phyloP scores from a whole-genome alignment of 1,140 invertebrate species.

The Holcopasites calliopsidis region DNA sequence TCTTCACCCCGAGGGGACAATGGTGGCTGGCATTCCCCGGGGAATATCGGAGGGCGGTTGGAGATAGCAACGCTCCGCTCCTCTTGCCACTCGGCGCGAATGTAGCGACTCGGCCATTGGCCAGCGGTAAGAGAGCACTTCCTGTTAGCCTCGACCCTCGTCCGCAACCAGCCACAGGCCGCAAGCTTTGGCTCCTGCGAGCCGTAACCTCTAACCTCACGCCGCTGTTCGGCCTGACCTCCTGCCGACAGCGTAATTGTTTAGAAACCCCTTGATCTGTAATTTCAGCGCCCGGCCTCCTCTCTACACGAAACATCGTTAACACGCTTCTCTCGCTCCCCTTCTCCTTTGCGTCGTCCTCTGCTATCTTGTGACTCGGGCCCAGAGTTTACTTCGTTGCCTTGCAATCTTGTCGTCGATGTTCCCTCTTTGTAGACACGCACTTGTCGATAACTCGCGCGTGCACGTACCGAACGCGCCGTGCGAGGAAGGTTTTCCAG shows the following conservation, averaged over 20 bases:
- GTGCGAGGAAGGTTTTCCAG: too few relatives aligned
- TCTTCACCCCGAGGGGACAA: constrained; percentile 51
- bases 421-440: background rate
- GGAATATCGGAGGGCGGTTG: constrained; percentile 60
- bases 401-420: background rate
- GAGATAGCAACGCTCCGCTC: constrained; percentile 17
- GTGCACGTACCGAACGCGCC: too few relatives aligned
- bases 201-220: constrained; percentile 62
- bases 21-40: constrained; percentile 39
- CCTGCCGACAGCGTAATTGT: constrained; percentile 67
- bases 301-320: constrained; percentile 58
- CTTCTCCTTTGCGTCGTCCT: background rate
- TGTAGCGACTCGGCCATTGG: constrained; percentile 51
- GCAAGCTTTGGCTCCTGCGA: constrained; percentile 63
- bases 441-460: constrained; percentile 27
- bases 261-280: constrained; percentile 68
- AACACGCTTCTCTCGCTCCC: constrained; percentile 39
- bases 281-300: constrained; percentile 55
- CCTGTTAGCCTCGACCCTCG: constrained; percentile 65
- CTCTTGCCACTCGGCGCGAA: constrained; percentile 44
- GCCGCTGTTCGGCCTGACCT: constrained; percentile 58
- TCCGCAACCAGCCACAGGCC: constrained; percentile 68
- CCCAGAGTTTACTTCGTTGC: background rate
- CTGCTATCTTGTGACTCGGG: background rate
- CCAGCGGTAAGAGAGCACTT: constrained; percentile 61